Conservation (phyloP, 2,113 vertebrate genomes). For the Rhynchopsitta pachyrhyncha region DNA sequence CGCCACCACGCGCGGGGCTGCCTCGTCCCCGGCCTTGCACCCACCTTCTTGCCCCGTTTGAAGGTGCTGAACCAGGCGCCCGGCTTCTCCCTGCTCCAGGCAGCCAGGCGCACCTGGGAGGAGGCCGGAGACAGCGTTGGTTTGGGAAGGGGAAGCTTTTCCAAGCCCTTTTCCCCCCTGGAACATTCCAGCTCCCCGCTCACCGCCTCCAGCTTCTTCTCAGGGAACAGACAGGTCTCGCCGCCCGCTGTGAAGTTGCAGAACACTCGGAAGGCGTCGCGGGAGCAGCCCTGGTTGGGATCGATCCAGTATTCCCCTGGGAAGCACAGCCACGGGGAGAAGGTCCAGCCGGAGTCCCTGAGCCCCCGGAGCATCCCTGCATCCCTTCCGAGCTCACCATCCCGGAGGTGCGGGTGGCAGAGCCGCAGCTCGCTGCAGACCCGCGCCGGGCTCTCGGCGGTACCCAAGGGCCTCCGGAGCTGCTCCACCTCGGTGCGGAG, state of each 20-base stretch:
- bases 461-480: slow-evolving; percentile 83
- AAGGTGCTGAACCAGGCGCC: slow-evolving; percentile 90
- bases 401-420: slow-evolving; percentile 80
- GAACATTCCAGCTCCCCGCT: slow-evolving; percentile 9
- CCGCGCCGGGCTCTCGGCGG: slow-evolving; percentile 84
- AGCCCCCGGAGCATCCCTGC: background rate
- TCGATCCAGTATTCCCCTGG: slow-evolving; percentile 95
- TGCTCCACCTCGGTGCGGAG: slow-evolving; percentile 86
- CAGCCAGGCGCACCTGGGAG: slow-evolving; percentile 84
- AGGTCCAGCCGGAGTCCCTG: background rate
- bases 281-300: slow-evolving; percentile 90
- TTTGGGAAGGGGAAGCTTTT: background rate
- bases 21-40: background rate
- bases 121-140: background rate
- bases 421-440: slow-evolving; percentile 88
- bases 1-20: too few relatives aligned
- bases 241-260: slow-evolving; percentile 93
- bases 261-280: slow-evolving; percentile 87
- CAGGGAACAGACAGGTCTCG: slow-evolving; percentile 89
- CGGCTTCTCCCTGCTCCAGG: slow-evolving; percentile 89
- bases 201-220: slow-evolving; percentile 86
- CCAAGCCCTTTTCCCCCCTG: background rate
- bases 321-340: background rate
- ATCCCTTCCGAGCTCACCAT: slow-evolving; percentile 71
- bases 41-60: slow-evolving; percentile 87